Base-by-base conservation (phyloP, 1,140 invertebrate genomes). In the Myzus persicae region DNA sequence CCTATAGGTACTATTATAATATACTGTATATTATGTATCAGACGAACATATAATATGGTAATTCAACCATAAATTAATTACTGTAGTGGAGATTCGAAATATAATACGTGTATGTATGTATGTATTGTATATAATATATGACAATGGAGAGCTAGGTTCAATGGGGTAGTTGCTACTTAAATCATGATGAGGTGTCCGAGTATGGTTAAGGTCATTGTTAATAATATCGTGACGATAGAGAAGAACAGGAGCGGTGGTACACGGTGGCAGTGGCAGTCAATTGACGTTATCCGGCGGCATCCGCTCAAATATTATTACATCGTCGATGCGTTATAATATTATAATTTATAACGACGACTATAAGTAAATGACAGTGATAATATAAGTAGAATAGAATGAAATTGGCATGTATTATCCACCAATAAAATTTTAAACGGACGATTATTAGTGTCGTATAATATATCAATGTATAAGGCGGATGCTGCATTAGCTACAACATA, bases 211-310 rank as follows among this genome's bases (percentile, higher is more conserved):
- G 51, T 90, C 88, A 31, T 90, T 90, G 48, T 59, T 54, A 40
- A 59, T 38, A 59, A 90, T 90, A 59, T 51, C 51, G 51, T 14
- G 24, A 11, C 4, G 85, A 40, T 22, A 44, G 31, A n/a, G 84
- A 22, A 44, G 7, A 40, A 87, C 44, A 31, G 85, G 5, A 31
- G 46, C 51, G 38, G 38, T n/a, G 24, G 51, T 51, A 18, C 59
- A 18, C 54, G 42, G 38, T 5, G 24, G 22, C 31, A 40, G 88
- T 22, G 48, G 18, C 9, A 40, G 36, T 59, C 51, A 90, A 90
- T 90, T 90, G 89, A 90, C 89, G 89, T 90, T 90, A 59, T 90
- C 89, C 89, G 89, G 89, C 54, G 54, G 51, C 48, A 40, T 40
- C 38, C 38, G 51, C 59, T 67, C 26, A 20, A 42, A 67, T 46